phyloP scores from a whole-genome alignment of 2,113 vertebrate genomes.

The Anas platyrhynchos region DNA sequence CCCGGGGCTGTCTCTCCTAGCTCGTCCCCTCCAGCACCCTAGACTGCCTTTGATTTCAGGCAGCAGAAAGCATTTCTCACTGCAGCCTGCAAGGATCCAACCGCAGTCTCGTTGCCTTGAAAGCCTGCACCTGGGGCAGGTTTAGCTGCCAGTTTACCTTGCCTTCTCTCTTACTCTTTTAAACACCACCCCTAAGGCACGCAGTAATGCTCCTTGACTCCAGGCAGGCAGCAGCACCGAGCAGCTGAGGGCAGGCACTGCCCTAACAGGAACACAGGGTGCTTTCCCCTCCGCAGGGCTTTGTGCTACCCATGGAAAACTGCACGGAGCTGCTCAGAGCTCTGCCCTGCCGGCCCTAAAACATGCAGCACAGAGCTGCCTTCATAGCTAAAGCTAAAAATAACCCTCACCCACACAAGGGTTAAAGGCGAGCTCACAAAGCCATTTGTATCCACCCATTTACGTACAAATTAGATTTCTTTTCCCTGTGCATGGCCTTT shows the following conservation, averaged over 20 bases:
- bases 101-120: fast-evolving
- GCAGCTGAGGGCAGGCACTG: background rate
- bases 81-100: background rate
- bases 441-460: slow-evolving; percentile 5
- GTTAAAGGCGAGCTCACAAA: slow-evolving; percentile 37
- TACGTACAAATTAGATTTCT: slow-evolving; percentile 59
- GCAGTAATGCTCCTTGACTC: background rate
- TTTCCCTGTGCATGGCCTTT: background rate
- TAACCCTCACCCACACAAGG: background rate
- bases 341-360: background rate
- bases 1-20: background rate
- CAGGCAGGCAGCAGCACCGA: background rate
- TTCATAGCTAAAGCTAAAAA: slow-evolving; percentile 43
- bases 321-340: background rate
- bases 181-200: background rate
- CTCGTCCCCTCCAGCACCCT: background rate
- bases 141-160: background rate
- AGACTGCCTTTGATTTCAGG: background rate
- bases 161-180: background rate
- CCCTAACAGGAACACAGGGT: background rate
- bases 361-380: background rate
- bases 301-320: background rate
- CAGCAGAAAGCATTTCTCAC: background rate
- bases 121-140: background rate
- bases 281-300: background rate